phyloP scores from a whole-genome alignment of 2,888 invertebrate species.

The Zygogramma bicolorata region DNA sequence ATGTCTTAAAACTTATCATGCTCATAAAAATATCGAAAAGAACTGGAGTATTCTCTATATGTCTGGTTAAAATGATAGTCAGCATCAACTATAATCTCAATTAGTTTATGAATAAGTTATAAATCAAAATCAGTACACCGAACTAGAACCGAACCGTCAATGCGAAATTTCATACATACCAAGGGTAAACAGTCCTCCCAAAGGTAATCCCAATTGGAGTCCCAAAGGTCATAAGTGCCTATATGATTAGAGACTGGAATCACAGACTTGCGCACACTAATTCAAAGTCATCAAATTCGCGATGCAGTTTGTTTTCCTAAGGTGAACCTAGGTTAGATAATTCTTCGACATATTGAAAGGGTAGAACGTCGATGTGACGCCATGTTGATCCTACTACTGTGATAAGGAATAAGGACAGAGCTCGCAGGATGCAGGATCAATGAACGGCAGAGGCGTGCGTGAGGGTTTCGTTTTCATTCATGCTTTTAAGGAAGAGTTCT shows the following conservation, averaged over 20 bases:
- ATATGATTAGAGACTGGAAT: slow-evolving; percentile 12
- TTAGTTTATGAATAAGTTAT: too few relatives aligned
- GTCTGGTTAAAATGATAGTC: too few relatives aligned
- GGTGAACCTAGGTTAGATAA: slow-evolving; percentile 3
- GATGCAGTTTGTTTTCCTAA: neutral
- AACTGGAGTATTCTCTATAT: too few relatives aligned
- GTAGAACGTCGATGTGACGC: slow-evolving; percentile 41
- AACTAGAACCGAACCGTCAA: neutral
- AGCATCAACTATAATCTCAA: too few relatives aligned
- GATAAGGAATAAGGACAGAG: slow-evolving; percentile 37
- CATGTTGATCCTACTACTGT: slow-evolving; percentile 51
- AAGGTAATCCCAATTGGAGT: neutral
- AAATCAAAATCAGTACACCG: too few relatives aligned
- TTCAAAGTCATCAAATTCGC: neutral
- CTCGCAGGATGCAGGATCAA: slow-evolving; percentile 51
- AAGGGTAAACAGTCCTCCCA: slow-evolving; percentile 17
- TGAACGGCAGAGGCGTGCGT: slow-evolving; percentile 46
- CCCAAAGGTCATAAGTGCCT: slow-evolving; percentile 22
- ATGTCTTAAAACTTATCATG: too few relatives aligned
- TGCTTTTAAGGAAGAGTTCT: neutral
- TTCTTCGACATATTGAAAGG: slow-evolving; percentile 25
- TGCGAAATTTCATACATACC: slow-evolving; percentile 19
- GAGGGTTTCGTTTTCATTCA: slow-evolving; percentile 4
- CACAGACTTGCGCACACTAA: slow-evolving; percentile 24
- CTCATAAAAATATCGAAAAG: too few relatives aligned